A percentile compares a stretch with the other conserved stretches of the same genome.
These are phyloP conservation scores for Desoria tigrina DNA, from an alignment of 2,888 invertebrate genomes.

Conservation along the genomic window DNA sequence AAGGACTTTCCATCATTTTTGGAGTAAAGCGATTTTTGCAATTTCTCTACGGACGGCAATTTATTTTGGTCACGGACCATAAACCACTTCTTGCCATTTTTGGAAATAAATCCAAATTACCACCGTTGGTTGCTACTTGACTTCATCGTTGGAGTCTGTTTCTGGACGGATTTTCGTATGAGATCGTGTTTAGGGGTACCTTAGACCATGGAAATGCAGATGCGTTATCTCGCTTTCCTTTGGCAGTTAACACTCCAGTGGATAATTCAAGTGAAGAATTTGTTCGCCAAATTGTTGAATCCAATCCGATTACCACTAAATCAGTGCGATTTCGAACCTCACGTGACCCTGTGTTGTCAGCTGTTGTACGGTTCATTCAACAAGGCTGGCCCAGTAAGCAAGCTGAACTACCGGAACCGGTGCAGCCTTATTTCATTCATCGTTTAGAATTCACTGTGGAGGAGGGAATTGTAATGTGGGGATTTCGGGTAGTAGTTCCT, in stretches of 20 bases:
- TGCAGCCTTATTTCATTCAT: slow-evolving; percentile 7
- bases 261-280: slow-evolving; percentile 45
- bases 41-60: slow-evolving; percentile 57
- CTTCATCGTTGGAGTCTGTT: too few relatives aligned
- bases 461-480: slow-evolving; percentile 28
- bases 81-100: slow-evolving; percentile 56
- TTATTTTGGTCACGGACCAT: slow-evolving; percentile 56
- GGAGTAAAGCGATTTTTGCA: too few relatives aligned
- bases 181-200: slow-evolving; percentile 54
- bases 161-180: slow-evolving; percentile 54
- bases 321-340: neutral
- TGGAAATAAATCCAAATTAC: slow-evolving; percentile 51
- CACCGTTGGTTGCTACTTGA: too few relatives aligned
- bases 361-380: slow-evolving; percentile 7
- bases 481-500: slow-evolving; percentile 29
- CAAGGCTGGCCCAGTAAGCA: slow-evolving; percentile 21
- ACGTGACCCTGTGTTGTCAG: neutral
- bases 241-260: too few relatives aligned
- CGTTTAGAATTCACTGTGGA: slow-evolving; percentile 20
- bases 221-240: too few relatives aligned
- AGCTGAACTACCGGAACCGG: neutral
- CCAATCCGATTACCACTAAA: slow-evolving; percentile 1
- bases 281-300: neutral
- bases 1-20: too few relatives aligned
- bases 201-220: too few relatives aligned